Evolutionary conservation across 2,888 invertebrate genomes (phyloP).

Genomic region (Pyrrhia umbra): DNA sequence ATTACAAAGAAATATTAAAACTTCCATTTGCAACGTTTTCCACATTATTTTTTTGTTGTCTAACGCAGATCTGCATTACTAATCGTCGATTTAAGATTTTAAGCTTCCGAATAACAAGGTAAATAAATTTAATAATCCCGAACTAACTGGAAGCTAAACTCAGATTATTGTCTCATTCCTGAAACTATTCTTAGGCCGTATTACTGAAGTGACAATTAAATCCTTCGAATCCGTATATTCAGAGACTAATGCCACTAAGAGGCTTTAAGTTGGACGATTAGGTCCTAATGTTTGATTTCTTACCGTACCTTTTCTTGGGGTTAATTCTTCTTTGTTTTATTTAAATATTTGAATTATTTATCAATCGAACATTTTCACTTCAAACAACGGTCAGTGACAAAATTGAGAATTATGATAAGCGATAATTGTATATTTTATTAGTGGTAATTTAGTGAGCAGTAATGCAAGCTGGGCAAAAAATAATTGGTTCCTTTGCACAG

Average conservation of each 20-base stretch:
- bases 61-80: background rate
- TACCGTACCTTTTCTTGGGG: background rate
- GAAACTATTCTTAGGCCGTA: slow-evolving; percentile 16
- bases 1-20: no score
- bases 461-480: no score
- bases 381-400: no score
- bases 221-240: slow-evolving; percentile 54
- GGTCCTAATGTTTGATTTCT: slow-evolving; percentile 14
- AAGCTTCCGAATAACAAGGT: background rate
- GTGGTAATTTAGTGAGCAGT: no score
- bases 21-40: no score
- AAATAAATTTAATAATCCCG: background rate
- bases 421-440: no score
- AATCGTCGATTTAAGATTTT: no score
- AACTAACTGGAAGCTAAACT: slow-evolving; percentile 1
- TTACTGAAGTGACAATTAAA: slow-evolving; percentile 40
- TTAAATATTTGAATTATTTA: no score
- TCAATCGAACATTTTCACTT: no score
- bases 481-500: no score
- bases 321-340: background rate
- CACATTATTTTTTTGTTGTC: background rate
- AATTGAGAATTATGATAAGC: no score
- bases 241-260: slow-evolving; percentile 43
- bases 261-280: slow-evolving; percentile 30
- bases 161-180: slow-evolving; percentile 22